Evolutionary conservation across 1,140 invertebrate species (phyloP).

Genomic region (Drosophila oshimai): DNA sequence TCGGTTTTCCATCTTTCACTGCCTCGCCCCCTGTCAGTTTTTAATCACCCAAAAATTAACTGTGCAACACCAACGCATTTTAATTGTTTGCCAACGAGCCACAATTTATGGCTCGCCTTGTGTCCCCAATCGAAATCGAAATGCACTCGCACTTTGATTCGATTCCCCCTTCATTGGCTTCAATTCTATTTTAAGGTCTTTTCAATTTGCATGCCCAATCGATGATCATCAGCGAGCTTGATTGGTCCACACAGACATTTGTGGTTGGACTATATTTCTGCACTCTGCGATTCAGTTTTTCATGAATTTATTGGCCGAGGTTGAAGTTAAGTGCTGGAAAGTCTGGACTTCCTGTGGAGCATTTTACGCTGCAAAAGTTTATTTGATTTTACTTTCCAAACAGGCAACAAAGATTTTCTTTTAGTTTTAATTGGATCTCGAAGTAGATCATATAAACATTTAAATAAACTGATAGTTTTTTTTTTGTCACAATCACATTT

Average conservation of each 20-base stretch:
- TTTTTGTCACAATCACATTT: neutral
- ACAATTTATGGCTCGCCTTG: conserved; percentile 52
- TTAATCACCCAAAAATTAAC: conserved; percentile 61
- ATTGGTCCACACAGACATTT: conserved; percentile 22
- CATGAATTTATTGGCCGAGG: conserved; percentile 58
- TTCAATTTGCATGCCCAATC: conserved; percentile 70
- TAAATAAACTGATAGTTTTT: neutral
- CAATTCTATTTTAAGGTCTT: conserved; percentile 79
- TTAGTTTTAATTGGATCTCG: conserved; percentile 14
- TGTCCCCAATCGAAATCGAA: conserved; percentile 56
- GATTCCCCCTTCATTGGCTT: conserved; percentile 60
- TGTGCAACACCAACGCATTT: conserved; percentile 53
- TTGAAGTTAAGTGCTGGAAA: conserved; percentile 48
- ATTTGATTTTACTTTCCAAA: conserved; percentile 19
- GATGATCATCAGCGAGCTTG: conserved; percentile 28
- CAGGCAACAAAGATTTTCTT: conserved; percentile 51
- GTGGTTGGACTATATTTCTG: conserved; percentile 36
- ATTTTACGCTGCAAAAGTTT: conserved; percentile 28
- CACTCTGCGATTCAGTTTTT: conserved; percentile 43
- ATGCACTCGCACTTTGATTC: conserved; percentile 46
- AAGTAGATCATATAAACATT: conserved; percentile 3
- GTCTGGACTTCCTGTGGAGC: conserved; percentile 47
- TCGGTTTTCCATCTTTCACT: conserved; percentile 18
- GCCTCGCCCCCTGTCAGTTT: conserved; percentile 22
- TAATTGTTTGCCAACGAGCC: conserved; percentile 55